Evolutionary conservation across 2,113 vertebrate species (phyloP).

Genomic region (Serinus canaria): DNA sequence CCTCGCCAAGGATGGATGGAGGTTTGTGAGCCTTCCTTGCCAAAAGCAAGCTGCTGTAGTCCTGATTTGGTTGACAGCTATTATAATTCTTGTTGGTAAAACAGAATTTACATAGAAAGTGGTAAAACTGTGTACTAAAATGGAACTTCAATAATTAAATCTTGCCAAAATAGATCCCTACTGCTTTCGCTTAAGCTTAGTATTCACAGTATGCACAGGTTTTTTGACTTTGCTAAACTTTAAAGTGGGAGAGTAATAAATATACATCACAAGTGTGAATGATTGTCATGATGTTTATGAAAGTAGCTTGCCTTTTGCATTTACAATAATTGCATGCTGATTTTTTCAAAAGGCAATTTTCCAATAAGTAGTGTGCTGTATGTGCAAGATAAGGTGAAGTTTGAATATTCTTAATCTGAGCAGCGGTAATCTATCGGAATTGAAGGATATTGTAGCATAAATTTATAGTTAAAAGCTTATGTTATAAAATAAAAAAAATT

Average conservation of each 20-base stretch:
- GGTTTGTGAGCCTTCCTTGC: conserved; percentile 72
- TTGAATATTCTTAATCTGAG: not conserved
- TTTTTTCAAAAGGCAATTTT: not conserved
- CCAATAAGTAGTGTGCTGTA: not conserved
- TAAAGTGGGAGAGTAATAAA: conserved; percentile 30
- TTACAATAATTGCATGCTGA: conserved; percentile 5
- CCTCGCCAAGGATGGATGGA: conserved; percentile 87
- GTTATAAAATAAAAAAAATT: not conserved
- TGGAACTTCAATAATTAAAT: not conserved
- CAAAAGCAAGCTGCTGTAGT: not conserved
- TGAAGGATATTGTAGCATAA: not conserved
- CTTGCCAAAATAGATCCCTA: not conserved
- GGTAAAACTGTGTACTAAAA: not conserved
- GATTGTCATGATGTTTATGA: not conserved
- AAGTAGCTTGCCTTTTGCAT: not conserved
- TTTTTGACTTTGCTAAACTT: conserved; percentile 26
- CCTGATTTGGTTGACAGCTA: not conserved
- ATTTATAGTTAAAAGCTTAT: not conserved
- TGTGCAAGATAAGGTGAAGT: not conserved
- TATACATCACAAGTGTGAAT: not conserved
- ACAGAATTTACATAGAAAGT: not conserved
- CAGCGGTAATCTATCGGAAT: not conserved
- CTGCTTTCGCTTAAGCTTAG: not conserved
- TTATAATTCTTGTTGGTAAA: not conserved
- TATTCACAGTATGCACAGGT: not conserved